phyloP scores from a whole-genome alignment of 2,797 vertebrate genomes.

The Lepilemur ruficaudatus region DNA sequence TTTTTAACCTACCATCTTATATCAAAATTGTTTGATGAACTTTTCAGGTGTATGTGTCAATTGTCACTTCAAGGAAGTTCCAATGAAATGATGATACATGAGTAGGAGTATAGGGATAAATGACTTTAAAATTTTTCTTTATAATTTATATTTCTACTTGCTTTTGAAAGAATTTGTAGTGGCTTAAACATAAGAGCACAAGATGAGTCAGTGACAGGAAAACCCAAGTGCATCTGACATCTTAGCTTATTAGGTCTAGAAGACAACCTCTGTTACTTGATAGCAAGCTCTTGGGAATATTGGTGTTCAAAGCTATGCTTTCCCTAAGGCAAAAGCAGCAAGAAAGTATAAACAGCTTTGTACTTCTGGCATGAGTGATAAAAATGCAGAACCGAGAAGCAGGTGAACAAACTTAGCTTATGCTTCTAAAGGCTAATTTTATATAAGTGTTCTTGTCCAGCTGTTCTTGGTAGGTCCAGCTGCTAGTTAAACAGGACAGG shows the following conservation, averaged over 20 bases:
- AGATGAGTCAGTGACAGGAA: slow-evolving; percentile 49
- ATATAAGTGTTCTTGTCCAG: slow-evolving; percentile 71
- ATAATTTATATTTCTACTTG: slow-evolving; percentile 13
- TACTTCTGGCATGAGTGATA: slow-evolving; percentile 62
- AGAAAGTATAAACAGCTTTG: slow-evolving; percentile 67
- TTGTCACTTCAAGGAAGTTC: neutral
- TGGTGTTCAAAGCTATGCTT: slow-evolving; percentile 66
- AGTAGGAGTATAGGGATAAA: neutral
- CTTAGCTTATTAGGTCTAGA: slow-evolving; percentile 54
- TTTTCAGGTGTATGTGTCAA: neutral
- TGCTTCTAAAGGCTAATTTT: slow-evolving; percentile 75
- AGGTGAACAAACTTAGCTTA: slow-evolving; percentile 65
- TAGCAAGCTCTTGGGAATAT: slow-evolving; percentile 52
- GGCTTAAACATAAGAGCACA: slow-evolving; percentile 30
- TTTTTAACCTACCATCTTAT: neutral
- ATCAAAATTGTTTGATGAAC: neutral
- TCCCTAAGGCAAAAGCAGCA: slow-evolving; percentile 65
- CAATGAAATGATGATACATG: neutral
- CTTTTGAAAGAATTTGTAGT: slow-evolving; percentile 42
- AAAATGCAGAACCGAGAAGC: slow-evolving; percentile 58
- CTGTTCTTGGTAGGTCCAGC: slow-evolving; percentile 75
- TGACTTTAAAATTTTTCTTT: neutral
- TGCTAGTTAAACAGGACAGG: slow-evolving; percentile 77
- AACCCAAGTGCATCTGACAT: slow-evolving; percentile 43
- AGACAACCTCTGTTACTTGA: slow-evolving; percentile 54